These are phyloP conservation scores for Diploscapter pachys DNA, from an alignment of 1,140 invertebrate genomes.

Conservation along the genomic window DNA sequence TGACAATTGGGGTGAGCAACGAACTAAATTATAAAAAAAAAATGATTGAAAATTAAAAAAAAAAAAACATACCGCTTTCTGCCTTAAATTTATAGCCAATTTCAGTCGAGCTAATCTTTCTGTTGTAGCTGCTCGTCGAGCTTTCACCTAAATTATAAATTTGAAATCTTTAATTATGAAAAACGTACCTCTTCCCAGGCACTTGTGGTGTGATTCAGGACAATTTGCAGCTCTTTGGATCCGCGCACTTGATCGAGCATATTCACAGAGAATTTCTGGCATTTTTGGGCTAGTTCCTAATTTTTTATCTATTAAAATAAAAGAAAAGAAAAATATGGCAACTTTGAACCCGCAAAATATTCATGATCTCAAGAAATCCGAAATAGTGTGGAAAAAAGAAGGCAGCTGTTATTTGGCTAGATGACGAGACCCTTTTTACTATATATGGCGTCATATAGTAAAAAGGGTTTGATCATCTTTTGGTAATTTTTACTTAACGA, in stretches of 20 bases:
- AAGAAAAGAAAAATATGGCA: too few relatives aligned
- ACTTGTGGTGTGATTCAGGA: constrained; percentile 66
- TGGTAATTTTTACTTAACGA: too few relatives aligned
- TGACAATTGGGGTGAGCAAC: constrained; percentile 97
- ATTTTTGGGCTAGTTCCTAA: constrained; percentile 84
- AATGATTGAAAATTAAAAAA: constrained; percentile 3
- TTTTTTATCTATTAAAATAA: neutral
- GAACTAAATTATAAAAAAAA: constrained; percentile 70
- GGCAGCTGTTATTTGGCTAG: too few relatives aligned
- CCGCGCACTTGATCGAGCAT: constrained; percentile 89
- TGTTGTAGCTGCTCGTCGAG: constrained; percentile 71
- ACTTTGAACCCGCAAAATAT: too few relatives aligned
- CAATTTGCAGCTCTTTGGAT: constrained; percentile 88
- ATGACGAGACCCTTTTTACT: too few relatives aligned
- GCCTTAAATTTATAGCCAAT: constrained; percentile 89
- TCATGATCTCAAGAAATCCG: too few relatives aligned
- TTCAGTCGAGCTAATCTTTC: constrained; percentile 91
- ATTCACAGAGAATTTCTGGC: constrained; percentile 95
- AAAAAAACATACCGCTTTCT: constrained; percentile 79
- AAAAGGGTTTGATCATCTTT: too few relatives aligned
- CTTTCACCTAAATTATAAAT: constrained; percentile 9
- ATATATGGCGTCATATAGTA: too few relatives aligned
- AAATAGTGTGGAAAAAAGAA: too few relatives aligned
- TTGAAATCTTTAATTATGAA: neutral
- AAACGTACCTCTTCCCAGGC: constrained; percentile 36